Evolutionary conservation across 2,113 vertebrate genomes (phyloP), one percentile per base, ranked within the genome.

Genomic region (Archocentrus centrarchus): DNA sequence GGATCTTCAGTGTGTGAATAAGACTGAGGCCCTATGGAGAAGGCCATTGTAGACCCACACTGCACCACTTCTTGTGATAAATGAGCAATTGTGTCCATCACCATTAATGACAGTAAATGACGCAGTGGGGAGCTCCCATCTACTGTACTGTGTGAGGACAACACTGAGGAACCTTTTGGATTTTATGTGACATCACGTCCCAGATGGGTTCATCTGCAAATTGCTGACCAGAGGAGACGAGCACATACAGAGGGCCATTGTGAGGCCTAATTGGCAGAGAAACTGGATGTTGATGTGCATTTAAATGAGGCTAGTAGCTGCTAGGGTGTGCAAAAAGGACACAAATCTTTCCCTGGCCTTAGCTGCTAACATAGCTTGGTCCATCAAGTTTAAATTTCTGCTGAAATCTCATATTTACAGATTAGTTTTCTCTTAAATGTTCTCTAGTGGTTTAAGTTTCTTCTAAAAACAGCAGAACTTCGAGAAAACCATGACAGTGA

Each of bases 71-170:
- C 88, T 87, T 59, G 11, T 86, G 81, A 94, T 91, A 90, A 93
- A 94, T 86, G 89, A 91, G 80, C 86, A 66, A 88, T 91, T 93
- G 93, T 94, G 83, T 92, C 90, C 47, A 30, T 91, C 86, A 58
- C 83, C 64, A 83, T 89, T 88, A 88, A 91, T 90, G 82, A 86
- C 66, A 78, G 84, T 82, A 85, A 88, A 89, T 91, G 90, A 92
- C 86, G 58, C 88, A 79, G 85, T 30, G 76, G 80, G 82, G 86
- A 84, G 86, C 79, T 22, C 83, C 66, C 79, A 66, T 84, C 73
- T 61, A 77, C 70, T 81, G 75, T 84, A 76, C 84, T 70, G 53
- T 81, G 59, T 57, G 84, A 88, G 27, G 80, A 80, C 79, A 62
- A 85, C 63, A 73, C 79, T 76, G 79, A 88, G 77, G 80, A 85